These are phyloP conservation scores for Serinus canaria DNA, from an alignment of 2,113 vertebrate species.

Conservation along the genomic window DNA sequence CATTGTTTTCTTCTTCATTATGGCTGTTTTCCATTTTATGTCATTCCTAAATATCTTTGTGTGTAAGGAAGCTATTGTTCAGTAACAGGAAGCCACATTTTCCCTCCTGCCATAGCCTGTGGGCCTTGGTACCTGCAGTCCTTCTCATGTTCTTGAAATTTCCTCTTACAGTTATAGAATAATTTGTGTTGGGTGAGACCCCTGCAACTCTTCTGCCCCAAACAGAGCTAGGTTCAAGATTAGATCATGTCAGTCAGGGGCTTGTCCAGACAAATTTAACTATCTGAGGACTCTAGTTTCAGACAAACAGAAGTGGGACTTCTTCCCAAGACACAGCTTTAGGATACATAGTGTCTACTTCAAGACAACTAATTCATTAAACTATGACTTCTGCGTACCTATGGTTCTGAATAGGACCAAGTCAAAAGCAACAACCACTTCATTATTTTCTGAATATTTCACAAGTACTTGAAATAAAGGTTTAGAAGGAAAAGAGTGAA, in stretches of 20 bases:
- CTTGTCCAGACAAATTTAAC: neutral
- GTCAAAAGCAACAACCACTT: neutral
- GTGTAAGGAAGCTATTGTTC: neutral
- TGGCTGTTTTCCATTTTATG: neutral
- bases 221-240: neutral
- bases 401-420: neutral
- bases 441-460: neutral
- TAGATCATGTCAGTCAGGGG: accelerated
- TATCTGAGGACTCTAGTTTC: neutral
- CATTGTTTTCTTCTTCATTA: neutral
- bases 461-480: neutral
- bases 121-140: neutral
- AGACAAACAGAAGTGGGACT: neutral
- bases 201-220: neutral
- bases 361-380: neutral
- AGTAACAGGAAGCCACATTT: neutral
- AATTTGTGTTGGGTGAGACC: neutral
- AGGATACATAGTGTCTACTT: neutral
- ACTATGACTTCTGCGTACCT: neutral
- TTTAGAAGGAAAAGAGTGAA: neutral
- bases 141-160: neutral
- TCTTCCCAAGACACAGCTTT: neutral
- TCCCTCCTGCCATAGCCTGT: neutral
- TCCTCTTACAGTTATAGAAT: neutral
- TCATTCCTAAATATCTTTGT: neutral